phyloP scores from a whole-genome alignment of 2,888 invertebrate species.

The Eupithecia centaureata region DNA sequence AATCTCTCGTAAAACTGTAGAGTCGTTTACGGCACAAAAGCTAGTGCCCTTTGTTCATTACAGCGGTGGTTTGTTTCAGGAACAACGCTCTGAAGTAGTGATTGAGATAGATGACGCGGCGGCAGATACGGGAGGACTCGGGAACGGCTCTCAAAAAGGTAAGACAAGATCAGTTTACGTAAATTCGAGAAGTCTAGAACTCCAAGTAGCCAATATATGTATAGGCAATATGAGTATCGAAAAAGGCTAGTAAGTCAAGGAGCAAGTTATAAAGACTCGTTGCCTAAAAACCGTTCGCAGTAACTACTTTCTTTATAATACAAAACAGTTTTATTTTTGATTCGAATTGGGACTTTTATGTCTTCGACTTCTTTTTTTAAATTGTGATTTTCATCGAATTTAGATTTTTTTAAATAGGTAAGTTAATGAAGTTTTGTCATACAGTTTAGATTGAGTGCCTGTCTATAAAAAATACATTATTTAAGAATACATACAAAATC shows the following conservation, averaged over 20 bases:
- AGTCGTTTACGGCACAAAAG: conserved; percentile 24
- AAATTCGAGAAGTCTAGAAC: neutral
- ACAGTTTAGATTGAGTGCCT: too few species aligned
- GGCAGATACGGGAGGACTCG: conserved; percentile 57
- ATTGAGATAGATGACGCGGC: conserved; percentile 87
- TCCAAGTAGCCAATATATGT: neutral
- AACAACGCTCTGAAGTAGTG: conserved; percentile 90
- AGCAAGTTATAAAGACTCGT: neutral
- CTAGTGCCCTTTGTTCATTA: conserved; percentile 28
- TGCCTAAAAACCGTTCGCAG: neutral
- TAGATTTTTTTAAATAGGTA: too few species aligned
- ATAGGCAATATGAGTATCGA: neutral
- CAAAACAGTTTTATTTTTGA: too few species aligned
- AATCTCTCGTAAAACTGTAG: conserved; percentile 17
- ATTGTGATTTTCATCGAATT: too few species aligned
- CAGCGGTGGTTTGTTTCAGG: conserved; percentile 72
- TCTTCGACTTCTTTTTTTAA: too few species aligned
- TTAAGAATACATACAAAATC: too few species aligned
- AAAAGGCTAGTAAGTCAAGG: neutral
- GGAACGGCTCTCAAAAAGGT: conserved; percentile 80
- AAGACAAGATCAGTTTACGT: conserved; percentile 15
- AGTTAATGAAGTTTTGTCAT: too few species aligned
- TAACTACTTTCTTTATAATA: too few species aligned
- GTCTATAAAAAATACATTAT: too few species aligned
- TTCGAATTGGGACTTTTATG: too few species aligned